Percentiles rank a stretch among this genome's conserved stretches.
phyloP scores from a whole-genome alignment of 2,113 vertebrate genomes.

The Lonchura striata region DNA sequence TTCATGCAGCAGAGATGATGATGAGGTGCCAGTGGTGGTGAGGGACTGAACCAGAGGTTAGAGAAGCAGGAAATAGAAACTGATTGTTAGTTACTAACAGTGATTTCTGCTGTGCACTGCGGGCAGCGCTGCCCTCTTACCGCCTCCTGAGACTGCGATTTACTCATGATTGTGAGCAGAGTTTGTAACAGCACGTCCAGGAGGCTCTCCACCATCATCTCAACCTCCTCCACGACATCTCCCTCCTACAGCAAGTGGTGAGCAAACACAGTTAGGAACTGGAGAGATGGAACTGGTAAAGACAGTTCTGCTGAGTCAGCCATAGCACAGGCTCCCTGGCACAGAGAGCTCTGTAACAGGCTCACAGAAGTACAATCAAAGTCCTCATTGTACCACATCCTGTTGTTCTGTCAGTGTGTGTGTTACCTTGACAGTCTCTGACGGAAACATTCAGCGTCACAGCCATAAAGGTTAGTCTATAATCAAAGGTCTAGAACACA shows the following conservation, averaged over 20 bases:
- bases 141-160: constrained; percentile 98
- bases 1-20: constrained; percentile 60
- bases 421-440: not conserved
- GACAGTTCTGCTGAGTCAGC: not conserved
- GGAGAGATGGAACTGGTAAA: not conserved
- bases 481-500: constrained; percentile 36
- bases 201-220: constrained; percentile 99
- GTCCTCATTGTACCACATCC: not conserved
- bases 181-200: constrained; percentile 97
- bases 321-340: not conserved
- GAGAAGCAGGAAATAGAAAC: constrained; percentile 80
- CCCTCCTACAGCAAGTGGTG: constrained; percentile 80
- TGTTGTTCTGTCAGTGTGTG: not conserved
- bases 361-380: not conserved
- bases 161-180: constrained; percentile 98
- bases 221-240: constrained; percentile 95
- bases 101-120: constrained; percentile 99
- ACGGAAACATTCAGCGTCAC: not conserved
- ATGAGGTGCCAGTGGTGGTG: constrained; percentile 57
- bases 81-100: constrained; percentile 99
- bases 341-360: not conserved
- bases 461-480: not conserved
- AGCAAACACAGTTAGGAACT: constrained; percentile 60
- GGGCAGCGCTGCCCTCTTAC: constrained; percentile 99
- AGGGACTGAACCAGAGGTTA: constrained; percentile 64